A percentile compares a stretch with the other conserved stretches of the same genome.
Evolutionary conservation across 2,113 vertebrate species (phyloP).

Genomic region (Trichomycterus rosablanca): DNA sequence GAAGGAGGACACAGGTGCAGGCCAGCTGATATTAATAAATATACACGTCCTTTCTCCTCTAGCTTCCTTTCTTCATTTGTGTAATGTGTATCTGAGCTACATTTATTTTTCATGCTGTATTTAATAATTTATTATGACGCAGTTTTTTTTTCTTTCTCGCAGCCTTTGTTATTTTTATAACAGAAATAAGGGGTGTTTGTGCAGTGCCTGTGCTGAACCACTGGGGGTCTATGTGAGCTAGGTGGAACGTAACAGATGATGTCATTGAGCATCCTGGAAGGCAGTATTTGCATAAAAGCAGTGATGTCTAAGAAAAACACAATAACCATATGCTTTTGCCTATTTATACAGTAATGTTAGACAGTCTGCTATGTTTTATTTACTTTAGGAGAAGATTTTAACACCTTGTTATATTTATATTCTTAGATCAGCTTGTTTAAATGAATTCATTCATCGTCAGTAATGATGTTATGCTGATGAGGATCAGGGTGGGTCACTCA

Average conservation of each 20-base stretch:
- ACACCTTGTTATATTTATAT: no score
- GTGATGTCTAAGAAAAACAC: slow-evolving; percentile 22
- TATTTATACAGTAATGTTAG: not conserved
- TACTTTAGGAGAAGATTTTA: no score
- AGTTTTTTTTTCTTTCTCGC: not conserved
- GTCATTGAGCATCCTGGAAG: slow-evolving; percentile 36
- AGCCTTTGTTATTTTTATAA: not conserved
- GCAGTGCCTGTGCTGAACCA: slow-evolving; percentile 33
- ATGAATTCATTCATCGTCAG: no score
- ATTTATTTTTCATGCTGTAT: not conserved
- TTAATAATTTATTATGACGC: not conserved
- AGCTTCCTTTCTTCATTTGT: not conserved
- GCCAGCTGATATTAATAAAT: slow-evolving; percentile 37
- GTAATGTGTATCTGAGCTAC: not conserved
- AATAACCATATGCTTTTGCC: no score
- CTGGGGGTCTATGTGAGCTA: slow-evolving; percentile 47
- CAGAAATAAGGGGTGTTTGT: not conserved
- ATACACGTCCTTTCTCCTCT: not conserved
- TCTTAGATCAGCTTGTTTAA: no score
- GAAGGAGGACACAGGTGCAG: slow-evolving; percentile 38
- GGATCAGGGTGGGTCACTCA: no score
- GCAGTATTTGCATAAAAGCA: slow-evolving; percentile 33
- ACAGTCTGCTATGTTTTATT: not conserved
- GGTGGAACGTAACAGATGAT: slow-evolving; percentile 34
- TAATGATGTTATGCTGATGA: no score